These are phyloP conservation scores for Liolophura sinensis DNA, from an alignment of 1,140 invertebrate species.

Conservation along the genomic window DNA sequence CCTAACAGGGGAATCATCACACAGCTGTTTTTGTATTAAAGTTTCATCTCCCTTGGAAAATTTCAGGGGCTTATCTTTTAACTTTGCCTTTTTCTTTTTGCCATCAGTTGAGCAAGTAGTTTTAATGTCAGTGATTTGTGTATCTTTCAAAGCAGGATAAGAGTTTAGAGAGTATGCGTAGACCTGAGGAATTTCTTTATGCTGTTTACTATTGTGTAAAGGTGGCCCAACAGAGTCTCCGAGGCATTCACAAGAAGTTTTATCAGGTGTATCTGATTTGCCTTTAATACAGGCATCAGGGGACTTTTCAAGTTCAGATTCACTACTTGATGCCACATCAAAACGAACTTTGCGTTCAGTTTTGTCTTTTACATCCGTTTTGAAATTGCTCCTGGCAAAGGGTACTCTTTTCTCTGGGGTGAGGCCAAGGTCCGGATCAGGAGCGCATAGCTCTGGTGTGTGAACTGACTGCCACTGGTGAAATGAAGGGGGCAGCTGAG, in stretches of 20 bases:
- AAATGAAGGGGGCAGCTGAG: slow-evolving; percentile 3
- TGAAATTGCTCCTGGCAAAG: neutral
- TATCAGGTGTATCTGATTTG: slow-evolving; percentile 6
- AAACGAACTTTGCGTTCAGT: neutral
- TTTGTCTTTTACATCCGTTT: slow-evolving; percentile 3
- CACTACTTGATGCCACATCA: slow-evolving; percentile 17
- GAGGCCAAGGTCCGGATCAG: slow-evolving; percentile 22
- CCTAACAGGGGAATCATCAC: slow-evolving; percentile 17
- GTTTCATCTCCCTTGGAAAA: no score
- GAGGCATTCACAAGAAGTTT: neutral
- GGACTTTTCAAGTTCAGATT: slow-evolving; percentile 29
- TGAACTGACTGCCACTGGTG: no score
- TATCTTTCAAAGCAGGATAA: no score
- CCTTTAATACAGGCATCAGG: neutral
- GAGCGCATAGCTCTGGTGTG: no score
- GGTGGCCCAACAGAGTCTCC: slow-evolving; percentile 8
- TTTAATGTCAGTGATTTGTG: no score
- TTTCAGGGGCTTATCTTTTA: no score
- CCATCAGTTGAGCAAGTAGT: no score
- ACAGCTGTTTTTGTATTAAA: neutral
- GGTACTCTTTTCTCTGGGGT: slow-evolving; percentile 14
- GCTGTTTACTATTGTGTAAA: no score
- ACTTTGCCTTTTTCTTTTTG: no score
- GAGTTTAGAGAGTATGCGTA: no score
- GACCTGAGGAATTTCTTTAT: no score